phyloP scores from a whole-genome alignment of 64 coral and sea anemone genomes.

The Trachythela sp. region DNA sequence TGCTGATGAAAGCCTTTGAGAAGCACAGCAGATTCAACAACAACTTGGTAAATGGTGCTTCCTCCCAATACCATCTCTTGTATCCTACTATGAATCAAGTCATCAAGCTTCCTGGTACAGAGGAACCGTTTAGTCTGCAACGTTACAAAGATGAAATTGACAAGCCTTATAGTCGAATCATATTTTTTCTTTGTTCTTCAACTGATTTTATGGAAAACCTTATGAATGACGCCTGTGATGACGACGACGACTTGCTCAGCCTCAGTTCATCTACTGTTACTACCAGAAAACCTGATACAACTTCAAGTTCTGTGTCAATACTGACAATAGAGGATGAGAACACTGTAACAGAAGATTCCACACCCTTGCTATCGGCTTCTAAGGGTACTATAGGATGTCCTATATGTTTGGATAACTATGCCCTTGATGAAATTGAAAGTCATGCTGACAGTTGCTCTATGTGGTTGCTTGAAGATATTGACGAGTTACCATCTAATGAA shows the following conservation, averaged over 20 bases:
- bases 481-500: background rate
- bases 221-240: background rate
- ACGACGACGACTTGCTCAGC: background rate
- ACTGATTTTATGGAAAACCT: conserved; percentile 22
- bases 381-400: background rate
- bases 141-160: conserved; percentile 43
- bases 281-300: background rate
- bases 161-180: conserved; percentile 29
- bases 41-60: conserved; percentile 40
- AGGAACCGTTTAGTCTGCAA: conserved; percentile 46
- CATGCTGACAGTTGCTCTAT: background rate
- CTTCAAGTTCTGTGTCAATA: background rate
- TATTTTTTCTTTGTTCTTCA: conserved; percentile 27
- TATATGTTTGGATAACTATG: background rate
- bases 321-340: background rate
- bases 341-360: background rate
- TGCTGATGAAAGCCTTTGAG: conserved; percentile 47
- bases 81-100: conserved; percentile 42
- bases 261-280: background rate
- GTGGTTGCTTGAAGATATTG: background rate
- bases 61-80: conserved; percentile 28
- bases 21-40: conserved; percentile 59
- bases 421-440: background rate
- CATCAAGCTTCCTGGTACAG: conserved; percentile 45
- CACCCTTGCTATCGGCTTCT: background rate